Evolutionary conservation across 2,113 vertebrate species (phyloP), one percentile per base, ranked within the genome.

Genomic region (Zosterops lateralis): DNA sequence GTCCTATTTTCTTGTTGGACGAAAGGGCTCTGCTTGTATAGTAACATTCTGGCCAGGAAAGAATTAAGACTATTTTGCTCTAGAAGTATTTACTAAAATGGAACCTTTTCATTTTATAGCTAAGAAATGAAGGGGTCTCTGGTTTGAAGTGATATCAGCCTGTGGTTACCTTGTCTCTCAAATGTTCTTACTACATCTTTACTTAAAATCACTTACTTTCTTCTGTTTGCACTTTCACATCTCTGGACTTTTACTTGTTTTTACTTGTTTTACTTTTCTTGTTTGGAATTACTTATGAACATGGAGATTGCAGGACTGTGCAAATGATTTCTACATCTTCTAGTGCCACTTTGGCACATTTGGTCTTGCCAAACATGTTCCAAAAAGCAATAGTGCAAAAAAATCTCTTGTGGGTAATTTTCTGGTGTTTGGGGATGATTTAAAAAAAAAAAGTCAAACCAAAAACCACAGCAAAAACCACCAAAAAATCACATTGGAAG

Each of bases 401-500:
- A 83, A 32, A 4, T 34, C 31, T 65, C 22, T 20, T 24, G 16
- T 12, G 32, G 24, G 15, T 53, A 28, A 56, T 34, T 70, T 74
- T 74, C 29, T 86, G 13, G 4, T 64, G 44, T 67, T 84, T 19
- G 2, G 50, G 25, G 11, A 58, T 42, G 26, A 20, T 70, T 56
- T 9, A 45, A 36, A 70, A 26, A 32, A 44, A 16, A 29, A 38
- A 38, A 12, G 38, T 38, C 24, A 22, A 44, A 7, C 2, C 5
- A 44, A 53, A 9, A 67, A 38, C 19, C 7, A 11, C 25, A 34
- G 19, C 10, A 83, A 36, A 32, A 54, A 3, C 14, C 22, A 84
- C 12, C 9, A 29, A 62, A 53, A 10, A 15, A 24, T 44, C 6
- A 0, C 6, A 11, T 3, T 6, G 14, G n/a, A 48, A 72, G 6